Conservation (phyloP, 2,888 invertebrate species). For the Drosophila peninsularis region DNA sequence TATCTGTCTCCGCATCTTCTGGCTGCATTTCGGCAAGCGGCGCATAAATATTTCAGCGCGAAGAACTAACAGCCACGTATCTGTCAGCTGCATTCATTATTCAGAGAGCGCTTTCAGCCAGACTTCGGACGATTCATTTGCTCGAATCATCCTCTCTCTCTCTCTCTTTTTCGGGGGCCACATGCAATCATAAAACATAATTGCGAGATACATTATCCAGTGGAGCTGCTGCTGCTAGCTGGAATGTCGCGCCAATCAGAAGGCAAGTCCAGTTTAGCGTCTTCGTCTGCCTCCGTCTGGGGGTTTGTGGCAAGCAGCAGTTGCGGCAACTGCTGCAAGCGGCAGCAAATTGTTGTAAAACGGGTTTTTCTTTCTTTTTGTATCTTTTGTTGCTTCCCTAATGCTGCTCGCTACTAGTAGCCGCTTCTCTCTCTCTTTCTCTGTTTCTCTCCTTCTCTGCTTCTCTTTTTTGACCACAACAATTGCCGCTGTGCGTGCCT, state of each 20-base stretch:
- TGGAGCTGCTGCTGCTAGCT: slow-evolving; percentile 50
- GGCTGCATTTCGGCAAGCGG: slow-evolving; percentile 43
- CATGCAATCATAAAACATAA: slow-evolving; percentile 56
- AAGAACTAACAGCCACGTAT: slow-evolving; percentile 30
- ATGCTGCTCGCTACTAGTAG: slow-evolving; percentile 57
- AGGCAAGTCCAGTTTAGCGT: slow-evolving; percentile 71
- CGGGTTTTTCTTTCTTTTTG: slow-evolving; percentile 59
- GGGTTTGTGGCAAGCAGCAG: slow-evolving; percentile 33
- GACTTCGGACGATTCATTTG: slow-evolving; percentile 60
- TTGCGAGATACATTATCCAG: slow-evolving; percentile 41
- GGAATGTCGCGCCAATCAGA: slow-evolving; percentile 66
- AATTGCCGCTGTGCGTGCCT: slow-evolving; percentile 43
- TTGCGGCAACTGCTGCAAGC: slow-evolving; percentile 60
- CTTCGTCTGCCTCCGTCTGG: slow-evolving; percentile 19
- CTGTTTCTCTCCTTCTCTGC: slow-evolving; percentile 7
- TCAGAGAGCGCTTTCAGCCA: slow-evolving; percentile 46
- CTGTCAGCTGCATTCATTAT: slow-evolving; percentile 68
- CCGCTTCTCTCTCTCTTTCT: slow-evolving; percentile 13
- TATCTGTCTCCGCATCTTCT: slow-evolving; percentile 3
- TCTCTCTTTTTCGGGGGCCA: slow-evolving; percentile 24
- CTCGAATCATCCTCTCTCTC: neutral
- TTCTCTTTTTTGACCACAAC: slow-evolving; percentile 31
- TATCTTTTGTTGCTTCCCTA: slow-evolving; percentile 54
- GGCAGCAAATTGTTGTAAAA: slow-evolving; percentile 75
- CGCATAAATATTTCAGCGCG: slow-evolving; percentile 55